phyloP scores from a whole-genome alignment of 2,113 vertebrate species.

The Amphiprion ocellaris region DNA sequence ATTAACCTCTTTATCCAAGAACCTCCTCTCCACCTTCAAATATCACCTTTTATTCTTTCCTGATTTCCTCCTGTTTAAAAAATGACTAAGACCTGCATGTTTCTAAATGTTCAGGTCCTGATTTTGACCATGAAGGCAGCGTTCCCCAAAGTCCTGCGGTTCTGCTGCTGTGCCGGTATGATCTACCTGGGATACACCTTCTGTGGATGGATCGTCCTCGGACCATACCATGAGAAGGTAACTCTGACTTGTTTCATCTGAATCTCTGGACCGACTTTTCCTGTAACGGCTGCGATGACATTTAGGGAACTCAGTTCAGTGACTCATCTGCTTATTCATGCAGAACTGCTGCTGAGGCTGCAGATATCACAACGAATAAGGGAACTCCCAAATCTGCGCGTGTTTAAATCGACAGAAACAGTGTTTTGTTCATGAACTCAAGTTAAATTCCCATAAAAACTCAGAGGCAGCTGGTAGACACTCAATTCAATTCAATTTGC shows the following conservation, averaged over 20 bases:
- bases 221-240: constrained; percentile 98
- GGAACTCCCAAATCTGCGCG: background rate
- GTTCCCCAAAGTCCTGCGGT: constrained; percentile 93
- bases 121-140: constrained; percentile 97
- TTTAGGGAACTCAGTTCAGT: background rate
- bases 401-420: background rate
- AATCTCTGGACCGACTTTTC: background rate
- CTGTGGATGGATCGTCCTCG: constrained; percentile 97
- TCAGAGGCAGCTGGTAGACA: too few relatives aligned
- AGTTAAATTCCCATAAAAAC: too few relatives aligned
- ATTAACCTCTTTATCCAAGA: background rate
- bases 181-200: constrained; percentile 98
- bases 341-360: background rate
- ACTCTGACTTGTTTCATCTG: background rate
- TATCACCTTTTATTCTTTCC: background rate
- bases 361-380: background rate
- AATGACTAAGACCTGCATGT: background rate
- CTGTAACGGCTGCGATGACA: background rate
- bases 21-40: background rate
- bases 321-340: background rate
- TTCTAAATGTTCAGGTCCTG: constrained; percentile 85
- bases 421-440: background rate
- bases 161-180: constrained; percentile 98
- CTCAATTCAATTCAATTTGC: too few relatives aligned
- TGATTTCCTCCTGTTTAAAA: background rate